phyloP scores from a whole-genome alignment of 2,113 vertebrate species.

The Zapus hudsonius region DNA sequence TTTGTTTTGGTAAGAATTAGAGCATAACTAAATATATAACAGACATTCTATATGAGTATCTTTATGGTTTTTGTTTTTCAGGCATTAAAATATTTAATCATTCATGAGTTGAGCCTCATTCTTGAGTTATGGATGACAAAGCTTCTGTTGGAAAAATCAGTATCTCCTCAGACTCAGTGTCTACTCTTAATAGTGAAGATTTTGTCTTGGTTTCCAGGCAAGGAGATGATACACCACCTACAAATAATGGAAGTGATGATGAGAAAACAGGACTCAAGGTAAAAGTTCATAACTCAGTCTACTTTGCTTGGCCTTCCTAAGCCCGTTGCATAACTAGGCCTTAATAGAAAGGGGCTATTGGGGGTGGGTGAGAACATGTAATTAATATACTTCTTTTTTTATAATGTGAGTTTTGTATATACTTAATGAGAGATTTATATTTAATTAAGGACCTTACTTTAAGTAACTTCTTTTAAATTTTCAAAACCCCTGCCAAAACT shows the following conservation, averaged over 20 bases:
- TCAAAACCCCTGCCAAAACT: conserved; percentile 31
- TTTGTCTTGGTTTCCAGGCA: conserved; percentile 99
- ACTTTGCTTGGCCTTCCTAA: conserved; percentile 76
- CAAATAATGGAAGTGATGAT: conserved; percentile 99
- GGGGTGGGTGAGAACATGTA: conserved; percentile 65
- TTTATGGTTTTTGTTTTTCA: conserved; percentile 92
- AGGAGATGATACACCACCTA: conserved; percentile 98
- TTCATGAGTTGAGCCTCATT: conserved; percentile 96
- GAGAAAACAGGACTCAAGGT: conserved; percentile 99
- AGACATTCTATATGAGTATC: conserved; percentile 84
- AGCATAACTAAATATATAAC: conserved; percentile 60
- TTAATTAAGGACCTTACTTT: conserved; percentile 43
- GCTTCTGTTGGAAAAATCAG: conserved; percentile 99
- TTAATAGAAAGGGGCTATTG: conserved; percentile 66
- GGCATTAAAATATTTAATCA: conserved; percentile 94
- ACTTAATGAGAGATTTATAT: conserved; percentile 35
- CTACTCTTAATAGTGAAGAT: conserved; percentile 99
- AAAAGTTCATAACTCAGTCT: conserved; percentile 84
- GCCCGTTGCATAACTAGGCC: conserved; percentile 43
- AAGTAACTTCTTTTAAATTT: conserved; percentile 45
- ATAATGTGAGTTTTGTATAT: conserved; percentile 8
- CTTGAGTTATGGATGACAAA: conserved; percentile 99
- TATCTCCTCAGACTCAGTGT: conserved; percentile 99
- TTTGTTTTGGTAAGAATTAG: conserved; percentile 62
- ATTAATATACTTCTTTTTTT: background rate